phyloP scores from a whole-genome alignment of 2,888 invertebrate genomes.

The Syritta pipiens region DNA sequence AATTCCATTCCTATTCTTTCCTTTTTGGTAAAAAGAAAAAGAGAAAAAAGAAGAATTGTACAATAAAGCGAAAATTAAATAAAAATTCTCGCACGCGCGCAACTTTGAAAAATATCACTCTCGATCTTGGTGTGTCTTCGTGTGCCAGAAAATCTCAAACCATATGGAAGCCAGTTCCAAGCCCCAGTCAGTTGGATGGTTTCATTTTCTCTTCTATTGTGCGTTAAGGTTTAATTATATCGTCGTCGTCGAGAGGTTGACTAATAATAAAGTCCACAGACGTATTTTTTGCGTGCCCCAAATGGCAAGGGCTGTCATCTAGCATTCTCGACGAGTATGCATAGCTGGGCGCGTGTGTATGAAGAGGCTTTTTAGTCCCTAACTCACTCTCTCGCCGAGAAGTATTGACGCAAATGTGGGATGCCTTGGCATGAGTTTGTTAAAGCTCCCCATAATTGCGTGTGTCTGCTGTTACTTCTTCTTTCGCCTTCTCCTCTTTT shows the following conservation, averaged over 20 bases:
- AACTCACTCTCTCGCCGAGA: too few relatives aligned
- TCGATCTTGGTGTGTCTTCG: not conserved
- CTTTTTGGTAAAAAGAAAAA: too few relatives aligned
- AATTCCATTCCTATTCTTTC: too few relatives aligned
- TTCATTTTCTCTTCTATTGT: slow-evolving; percentile 19
- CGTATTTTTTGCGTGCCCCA: not conserved
- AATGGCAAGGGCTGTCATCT: not conserved
- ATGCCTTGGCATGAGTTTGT: slow-evolving; percentile 19
- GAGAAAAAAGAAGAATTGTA: not conserved
- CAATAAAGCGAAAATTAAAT: slow-evolving; percentile 24
- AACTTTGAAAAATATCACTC: slow-evolving; percentile 2
- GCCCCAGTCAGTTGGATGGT: not conserved
- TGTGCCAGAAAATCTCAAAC: not conserved
- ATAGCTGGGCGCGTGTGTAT: too few relatives aligned
- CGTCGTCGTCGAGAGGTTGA: not conserved
- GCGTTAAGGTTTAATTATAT: slow-evolving; percentile 8
- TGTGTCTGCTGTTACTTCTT: not conserved
- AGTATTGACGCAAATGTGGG: slow-evolving; percentile 28
- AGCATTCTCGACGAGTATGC: not conserved
- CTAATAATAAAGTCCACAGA: slow-evolving; percentile 9
- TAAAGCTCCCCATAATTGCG: slow-evolving; percentile 7
- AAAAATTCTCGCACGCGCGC: slow-evolving; percentile 41
- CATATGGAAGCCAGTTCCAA: not conserved
- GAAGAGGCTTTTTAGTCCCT: too few relatives aligned
- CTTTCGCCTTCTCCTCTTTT: too few relatives aligned